These are phyloP conservation scores for Picus viridis DNA, from an alignment of 2,797 vertebrate species.

Conservation along the genomic window DNA sequence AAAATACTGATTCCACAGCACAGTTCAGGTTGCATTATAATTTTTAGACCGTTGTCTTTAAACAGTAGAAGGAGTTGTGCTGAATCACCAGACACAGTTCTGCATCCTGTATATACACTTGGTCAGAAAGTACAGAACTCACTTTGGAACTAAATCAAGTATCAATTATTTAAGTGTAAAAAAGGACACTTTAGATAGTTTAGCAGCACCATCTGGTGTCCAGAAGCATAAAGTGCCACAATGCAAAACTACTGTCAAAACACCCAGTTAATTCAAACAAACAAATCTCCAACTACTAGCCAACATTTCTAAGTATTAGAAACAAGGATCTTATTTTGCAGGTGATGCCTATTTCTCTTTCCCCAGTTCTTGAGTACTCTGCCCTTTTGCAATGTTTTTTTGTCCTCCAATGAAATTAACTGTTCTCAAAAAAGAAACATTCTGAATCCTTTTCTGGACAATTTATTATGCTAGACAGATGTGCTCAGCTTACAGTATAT, in stretches of 20 bases:
- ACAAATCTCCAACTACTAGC: neutral
- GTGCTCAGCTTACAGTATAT: neutral
- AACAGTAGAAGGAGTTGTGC: neutral
- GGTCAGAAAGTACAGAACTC: neutral
- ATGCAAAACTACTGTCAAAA: neutral
- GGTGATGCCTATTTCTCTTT: neutral
- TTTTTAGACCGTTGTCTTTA: neutral
- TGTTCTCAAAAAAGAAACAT: neutral
- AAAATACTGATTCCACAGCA: neutral
- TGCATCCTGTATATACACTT: neutral
- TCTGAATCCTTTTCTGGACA: neutral
- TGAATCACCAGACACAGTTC: neutral
- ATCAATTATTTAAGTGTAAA: neutral
- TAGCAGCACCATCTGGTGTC: slow-evolving; percentile 68
- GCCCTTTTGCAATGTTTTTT: neutral
- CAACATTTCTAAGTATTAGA: neutral
- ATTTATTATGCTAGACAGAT: neutral
- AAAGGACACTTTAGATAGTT: neutral
- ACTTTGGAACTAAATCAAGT: neutral
- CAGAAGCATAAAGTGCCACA: neutral
- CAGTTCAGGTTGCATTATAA: neutral
- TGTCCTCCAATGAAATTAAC: neutral
- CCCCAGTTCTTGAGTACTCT: neutral
- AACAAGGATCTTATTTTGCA: neutral
- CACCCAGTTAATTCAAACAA: neutral